Percentiles rank a stretch among this genome's conserved stretches.
Evolutionary conservation across 2,113 vertebrate species (phyloP).

Genomic region (Channa maculata): DNA sequence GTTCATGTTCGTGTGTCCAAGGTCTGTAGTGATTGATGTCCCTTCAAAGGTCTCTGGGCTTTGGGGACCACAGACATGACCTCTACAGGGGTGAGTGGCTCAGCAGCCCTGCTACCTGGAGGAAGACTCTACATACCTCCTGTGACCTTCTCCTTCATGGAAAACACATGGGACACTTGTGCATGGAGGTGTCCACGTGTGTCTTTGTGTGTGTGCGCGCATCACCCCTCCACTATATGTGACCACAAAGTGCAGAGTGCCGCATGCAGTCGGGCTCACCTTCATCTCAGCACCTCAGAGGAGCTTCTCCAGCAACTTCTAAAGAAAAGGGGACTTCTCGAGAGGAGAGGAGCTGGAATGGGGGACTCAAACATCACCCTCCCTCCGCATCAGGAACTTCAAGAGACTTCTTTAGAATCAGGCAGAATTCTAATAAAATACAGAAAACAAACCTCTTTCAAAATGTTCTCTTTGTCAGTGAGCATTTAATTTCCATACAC

Average conservation of each 20-base stretch:
- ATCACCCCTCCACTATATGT: too few species aligned
- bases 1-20: slow-evolving; percentile 55
- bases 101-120: slow-evolving; percentile 61
- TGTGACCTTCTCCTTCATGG: slow-evolving; percentile 60
- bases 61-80: slow-evolving; percentile 66
- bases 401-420: not conserved
- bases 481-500: not conserved
- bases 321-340: not conserved
- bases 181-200: slow-evolving; percentile 4
- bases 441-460: not conserved
- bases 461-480: not conserved
- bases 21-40: slow-evolving; percentile 76
- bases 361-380: too few species aligned
- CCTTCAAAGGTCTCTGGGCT: slow-evolving; percentile 69
- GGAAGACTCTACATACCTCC: slow-evolving; percentile 41
- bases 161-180: slow-evolving; percentile 42
- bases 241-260: not conserved
- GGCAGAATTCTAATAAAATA: not conserved
- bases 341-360: too few species aligned
- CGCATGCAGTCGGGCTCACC: not conserved
- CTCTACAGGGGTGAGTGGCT: slow-evolving; percentile 72
- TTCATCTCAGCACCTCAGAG: too few species aligned
- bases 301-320: too few species aligned
- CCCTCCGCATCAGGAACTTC: too few species aligned
- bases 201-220: not conserved